Conservation (phyloP, 2,797 vertebrate genomes). For the Natrix natrix region DNA sequence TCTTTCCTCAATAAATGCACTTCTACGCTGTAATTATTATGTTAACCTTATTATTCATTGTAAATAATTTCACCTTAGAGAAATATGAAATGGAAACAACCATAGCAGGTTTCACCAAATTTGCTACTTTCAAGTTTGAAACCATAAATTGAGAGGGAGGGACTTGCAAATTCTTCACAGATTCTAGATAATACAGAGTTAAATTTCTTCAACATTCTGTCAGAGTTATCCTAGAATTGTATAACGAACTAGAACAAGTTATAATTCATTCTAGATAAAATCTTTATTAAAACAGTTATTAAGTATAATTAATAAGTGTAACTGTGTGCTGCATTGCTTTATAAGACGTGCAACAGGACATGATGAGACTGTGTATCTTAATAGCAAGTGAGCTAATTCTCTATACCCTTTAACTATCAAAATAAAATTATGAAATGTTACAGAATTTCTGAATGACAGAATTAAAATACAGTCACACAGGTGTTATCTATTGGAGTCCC, state of each 20-base stretch:
- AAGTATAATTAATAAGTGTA: slow-evolving; percentile 8
- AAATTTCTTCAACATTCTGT: not conserved
- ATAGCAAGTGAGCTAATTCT: not conserved
- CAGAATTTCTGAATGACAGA: not conserved
- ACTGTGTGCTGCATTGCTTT: not conserved
- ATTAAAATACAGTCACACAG: not conserved
- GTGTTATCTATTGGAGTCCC: not conserved
- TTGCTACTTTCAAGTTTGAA: not conserved
- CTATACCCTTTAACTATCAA: not conserved
- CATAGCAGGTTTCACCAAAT: not conserved
- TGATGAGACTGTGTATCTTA: not conserved
- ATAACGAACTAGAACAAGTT: not conserved
- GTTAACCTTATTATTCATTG: not conserved
- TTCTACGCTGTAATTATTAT: too few species aligned
- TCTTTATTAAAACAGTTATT: slow-evolving; percentile 19
- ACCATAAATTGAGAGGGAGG: not conserved
- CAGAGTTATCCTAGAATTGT: not conserved
- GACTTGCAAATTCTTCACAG: not conserved
- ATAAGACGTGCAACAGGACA: not conserved
- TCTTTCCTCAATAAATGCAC: not conserved
- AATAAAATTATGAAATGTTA: slow-evolving; percentile 3
- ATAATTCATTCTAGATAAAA: slow-evolving; percentile 10
- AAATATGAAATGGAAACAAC: not conserved
- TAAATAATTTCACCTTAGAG: not conserved
- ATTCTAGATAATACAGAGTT: not conserved